Conservation (phyloP, 2,113 vertebrate species). For the Grammomys dolichurus region DNA sequence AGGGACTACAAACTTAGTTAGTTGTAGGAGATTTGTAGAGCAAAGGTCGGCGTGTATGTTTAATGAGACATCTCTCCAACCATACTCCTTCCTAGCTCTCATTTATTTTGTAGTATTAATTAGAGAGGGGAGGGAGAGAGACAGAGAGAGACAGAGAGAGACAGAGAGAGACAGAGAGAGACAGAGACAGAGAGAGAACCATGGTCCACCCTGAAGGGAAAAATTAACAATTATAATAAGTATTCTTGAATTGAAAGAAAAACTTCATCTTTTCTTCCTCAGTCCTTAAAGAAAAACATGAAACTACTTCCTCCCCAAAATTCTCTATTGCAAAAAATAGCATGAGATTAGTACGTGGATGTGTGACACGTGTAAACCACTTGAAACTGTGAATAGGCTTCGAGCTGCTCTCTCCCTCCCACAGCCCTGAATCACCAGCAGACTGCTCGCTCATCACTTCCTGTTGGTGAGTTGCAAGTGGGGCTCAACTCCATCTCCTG, state of each 20-base stretch:
- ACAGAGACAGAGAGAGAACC: too few relatives aligned
- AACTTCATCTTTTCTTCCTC: constrained; percentile 3
- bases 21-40: not conserved
- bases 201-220: not conserved
- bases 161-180: too few relatives aligned
- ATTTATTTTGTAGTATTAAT: not conserved
- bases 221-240: not conserved
- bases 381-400: constrained; percentile 65
- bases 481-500: constrained; percentile 27
- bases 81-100: not conserved
- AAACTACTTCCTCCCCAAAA: not conserved
- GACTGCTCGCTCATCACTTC: constrained; percentile 33
- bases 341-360: constrained; percentile 42
- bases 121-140: not conserved
- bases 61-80: not conserved
- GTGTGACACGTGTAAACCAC: constrained; percentile 65
- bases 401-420: constrained; percentile 44
- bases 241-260: not conserved
- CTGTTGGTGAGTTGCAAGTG: constrained; percentile 24
- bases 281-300: constrained; percentile 25
- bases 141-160: not conserved
- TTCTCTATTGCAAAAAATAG: constrained; percentile 64
- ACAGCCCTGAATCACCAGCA: constrained; percentile 68
- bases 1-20: not conserved
- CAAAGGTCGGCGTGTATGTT: not conserved